Percentiles rank a stretch among this genome's conserved stretches.
phyloP scores from a whole-genome alignment of 1,140 invertebrate species.

The Drosophila oshimai region DNA sequence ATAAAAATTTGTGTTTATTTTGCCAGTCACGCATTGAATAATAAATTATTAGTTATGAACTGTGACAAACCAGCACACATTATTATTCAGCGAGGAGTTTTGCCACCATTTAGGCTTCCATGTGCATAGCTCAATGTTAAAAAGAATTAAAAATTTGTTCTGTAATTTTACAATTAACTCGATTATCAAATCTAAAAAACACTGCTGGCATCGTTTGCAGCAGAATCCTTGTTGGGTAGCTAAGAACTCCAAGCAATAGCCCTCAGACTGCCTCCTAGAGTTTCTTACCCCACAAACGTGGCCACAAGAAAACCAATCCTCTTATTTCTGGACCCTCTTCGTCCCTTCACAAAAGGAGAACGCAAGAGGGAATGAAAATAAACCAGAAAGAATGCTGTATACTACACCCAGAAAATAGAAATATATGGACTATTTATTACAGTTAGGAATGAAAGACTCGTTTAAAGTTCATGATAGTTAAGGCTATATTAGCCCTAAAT shows the following conservation, averaged over 20 bases:
- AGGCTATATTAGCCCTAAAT: too few species aligned
- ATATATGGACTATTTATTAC: too few species aligned
- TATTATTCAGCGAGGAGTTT: neutral
- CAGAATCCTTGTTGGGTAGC: constrained; percentile 1
- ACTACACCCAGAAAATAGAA: too few species aligned
- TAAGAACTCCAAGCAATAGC: neutral
- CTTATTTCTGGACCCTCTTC: constrained; percentile 48
- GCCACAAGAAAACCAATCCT: constrained; percentile 34
- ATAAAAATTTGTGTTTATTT: constrained; percentile 64
- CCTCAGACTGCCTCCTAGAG: neutral
- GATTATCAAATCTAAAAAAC: neutral
- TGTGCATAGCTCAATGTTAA: neutral
- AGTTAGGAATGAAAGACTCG: too few species aligned
- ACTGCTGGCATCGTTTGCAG: constrained; percentile 1
- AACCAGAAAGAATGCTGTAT: too few species aligned
- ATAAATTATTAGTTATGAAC: constrained; percentile 78
- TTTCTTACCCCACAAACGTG: constrained; percentile 20
- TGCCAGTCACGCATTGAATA: constrained; percentile 78
- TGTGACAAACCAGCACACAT: constrained; percentile 23
- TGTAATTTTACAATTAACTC: constrained; percentile 48
- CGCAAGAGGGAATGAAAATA: constrained; percentile 40
- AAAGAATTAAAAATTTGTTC: constrained; percentile 7
- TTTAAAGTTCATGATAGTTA: too few species aligned
- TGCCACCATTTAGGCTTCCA: neutral
- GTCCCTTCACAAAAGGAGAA: constrained; percentile 7